phyloP scores from a whole-genome alignment of 2,797 vertebrate species.

The Phrynocephalus forsythii region DNA sequence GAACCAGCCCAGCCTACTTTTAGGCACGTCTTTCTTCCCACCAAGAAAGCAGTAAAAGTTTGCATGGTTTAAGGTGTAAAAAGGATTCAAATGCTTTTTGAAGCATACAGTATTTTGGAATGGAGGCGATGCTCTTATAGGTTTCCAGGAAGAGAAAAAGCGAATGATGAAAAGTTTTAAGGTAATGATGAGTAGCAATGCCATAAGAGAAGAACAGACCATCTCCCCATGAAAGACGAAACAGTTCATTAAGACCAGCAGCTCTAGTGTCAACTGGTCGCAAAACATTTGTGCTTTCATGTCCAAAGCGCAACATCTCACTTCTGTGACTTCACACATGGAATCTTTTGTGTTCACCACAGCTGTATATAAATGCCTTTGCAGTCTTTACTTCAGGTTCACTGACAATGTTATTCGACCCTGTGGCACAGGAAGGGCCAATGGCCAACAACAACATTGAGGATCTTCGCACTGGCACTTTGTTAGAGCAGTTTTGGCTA shows the following conservation, averaged over 20 bases:
- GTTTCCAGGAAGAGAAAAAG: constrained; percentile 61
- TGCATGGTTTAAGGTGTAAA: constrained; percentile 41
- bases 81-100: constrained; percentile 45
- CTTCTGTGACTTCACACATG: constrained; percentile 54
- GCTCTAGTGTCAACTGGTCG: constrained; percentile 57
- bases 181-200: constrained; percentile 57
- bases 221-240: constrained; percentile 47
- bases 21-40: constrained; percentile 69
- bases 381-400: constrained; percentile 23
- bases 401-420: not conserved
- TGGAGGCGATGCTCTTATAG: constrained; percentile 58
- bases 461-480: constrained; percentile 11
- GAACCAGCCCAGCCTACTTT: constrained; percentile 70
- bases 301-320: constrained; percentile 62
- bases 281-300: constrained; percentile 71
- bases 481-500: constrained; percentile 71
- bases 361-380: not conserved
- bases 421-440: not conserved
- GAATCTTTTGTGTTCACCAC: not conserved
- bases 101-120: constrained; percentile 60
- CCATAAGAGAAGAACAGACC: constrained; percentile 53
- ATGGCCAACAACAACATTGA: not conserved
- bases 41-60: constrained; percentile 56
- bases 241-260: constrained; percentile 67
- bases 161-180: constrained; percentile 47